Evolutionary conservation across 2,113 vertebrate genomes (phyloP).

Genomic region (Halichoerus grypus): DNA sequence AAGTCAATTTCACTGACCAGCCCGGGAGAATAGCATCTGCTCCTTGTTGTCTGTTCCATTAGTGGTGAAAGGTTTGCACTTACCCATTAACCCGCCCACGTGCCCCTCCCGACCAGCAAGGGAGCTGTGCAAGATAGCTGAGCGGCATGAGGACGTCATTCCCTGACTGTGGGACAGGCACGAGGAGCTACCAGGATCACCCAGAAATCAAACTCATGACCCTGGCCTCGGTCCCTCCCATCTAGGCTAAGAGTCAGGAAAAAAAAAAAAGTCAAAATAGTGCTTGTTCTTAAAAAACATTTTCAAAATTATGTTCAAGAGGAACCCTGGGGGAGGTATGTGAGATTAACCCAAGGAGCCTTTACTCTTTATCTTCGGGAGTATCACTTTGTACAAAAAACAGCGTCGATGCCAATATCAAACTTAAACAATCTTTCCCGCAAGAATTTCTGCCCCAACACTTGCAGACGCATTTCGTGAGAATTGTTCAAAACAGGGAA

Average conservation of each 20-base stretch:
- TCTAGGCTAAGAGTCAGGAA: neutral
- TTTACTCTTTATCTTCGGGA: neutral
- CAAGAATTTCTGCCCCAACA: neutral
- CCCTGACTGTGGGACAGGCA: neutral
- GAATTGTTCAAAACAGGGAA: neutral
- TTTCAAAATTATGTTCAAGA: neutral
- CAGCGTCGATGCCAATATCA: too few species aligned
- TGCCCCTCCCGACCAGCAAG: neutral
- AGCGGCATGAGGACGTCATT: neutral
- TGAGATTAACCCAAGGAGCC: neutral
- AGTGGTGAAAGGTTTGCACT: constrained; percentile 39
- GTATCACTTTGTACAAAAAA: neutral
- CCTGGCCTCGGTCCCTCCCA: neutral
- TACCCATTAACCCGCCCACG: neutral
- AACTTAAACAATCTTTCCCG: constrained; percentile 27
- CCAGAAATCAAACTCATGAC: neutral
- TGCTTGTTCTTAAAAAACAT: neutral
- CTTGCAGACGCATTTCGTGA: neutral
- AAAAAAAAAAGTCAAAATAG: neutral
- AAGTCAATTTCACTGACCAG: neutral
- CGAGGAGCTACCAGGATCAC: neutral
- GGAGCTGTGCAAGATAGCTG: neutral
- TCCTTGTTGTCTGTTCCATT: constrained; percentile 16
- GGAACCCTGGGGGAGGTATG: neutral
- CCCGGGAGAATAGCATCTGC: neutral